Percentiles rank a stretch among this genome's conserved stretches.
These are phyloP conservation scores for Crossocerus cetratus DNA, from an alignment of 2,888 invertebrate species.

Conservation along the genomic window DNA sequence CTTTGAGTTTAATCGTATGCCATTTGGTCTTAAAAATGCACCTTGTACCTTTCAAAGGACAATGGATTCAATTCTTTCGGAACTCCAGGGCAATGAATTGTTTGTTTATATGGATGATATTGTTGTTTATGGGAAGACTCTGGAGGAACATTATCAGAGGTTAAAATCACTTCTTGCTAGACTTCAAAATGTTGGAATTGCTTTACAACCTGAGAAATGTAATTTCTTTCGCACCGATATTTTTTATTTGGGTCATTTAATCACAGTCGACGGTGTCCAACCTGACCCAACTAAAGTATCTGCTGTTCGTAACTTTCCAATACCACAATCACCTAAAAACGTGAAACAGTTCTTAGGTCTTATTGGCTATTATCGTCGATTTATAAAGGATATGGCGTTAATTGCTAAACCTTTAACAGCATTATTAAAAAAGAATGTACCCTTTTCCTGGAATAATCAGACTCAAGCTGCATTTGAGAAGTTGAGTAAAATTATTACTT, in stretches of 20 bases:
- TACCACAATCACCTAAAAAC: constrained; percentile 7
- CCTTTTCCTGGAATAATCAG: neutral
- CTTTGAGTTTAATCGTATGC: too few relatives aligned
- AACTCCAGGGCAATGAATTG: too few relatives aligned
- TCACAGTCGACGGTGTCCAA: constrained; percentile 4
- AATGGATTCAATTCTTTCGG: too few relatives aligned
- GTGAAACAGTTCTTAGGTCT: constrained; percentile 17
- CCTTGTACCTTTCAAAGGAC: too few relatives aligned
- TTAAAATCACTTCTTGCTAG: too few relatives aligned
- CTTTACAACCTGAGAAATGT: constrained; percentile 8
- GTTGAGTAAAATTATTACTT: neutral
- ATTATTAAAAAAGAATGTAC: constrained; percentile 1
- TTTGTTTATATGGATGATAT: too few relatives aligned
- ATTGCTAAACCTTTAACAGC: constrained; percentile 3
- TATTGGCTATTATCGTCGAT: constrained; percentile 11
- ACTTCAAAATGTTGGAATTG: neutral
- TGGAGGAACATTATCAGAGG: too few relatives aligned
- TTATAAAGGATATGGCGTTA: neutral
- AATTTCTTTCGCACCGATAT: constrained; percentile 10
- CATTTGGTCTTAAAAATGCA: too few relatives aligned
- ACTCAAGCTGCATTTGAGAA: neutral
- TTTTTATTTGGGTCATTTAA: constrained; percentile 14
- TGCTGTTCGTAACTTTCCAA: neutral
- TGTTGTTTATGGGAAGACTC: too few relatives aligned
- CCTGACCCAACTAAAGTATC: constrained; percentile 12